Conservation (phyloP, 2,888 invertebrate genomes). For the Pycnomerus fuliginosus region DNA sequence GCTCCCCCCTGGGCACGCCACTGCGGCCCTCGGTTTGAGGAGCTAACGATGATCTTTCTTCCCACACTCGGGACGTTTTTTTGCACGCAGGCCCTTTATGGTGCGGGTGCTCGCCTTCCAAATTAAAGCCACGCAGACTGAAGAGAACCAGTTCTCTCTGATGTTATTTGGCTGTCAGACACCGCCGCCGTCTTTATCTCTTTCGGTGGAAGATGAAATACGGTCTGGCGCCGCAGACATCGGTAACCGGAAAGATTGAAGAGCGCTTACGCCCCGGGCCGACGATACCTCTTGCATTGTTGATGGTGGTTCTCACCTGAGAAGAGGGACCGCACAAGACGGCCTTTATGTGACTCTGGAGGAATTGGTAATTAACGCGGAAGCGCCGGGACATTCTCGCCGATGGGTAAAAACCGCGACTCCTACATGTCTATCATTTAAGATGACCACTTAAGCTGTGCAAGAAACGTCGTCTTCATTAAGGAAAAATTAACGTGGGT, state of each 20-base stretch:
- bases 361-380: conserved; percentile 3
- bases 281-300: conserved; percentile 5
- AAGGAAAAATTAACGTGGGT: too few relatives aligned
- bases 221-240: conserved; percentile 24
- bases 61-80: too few relatives aligned
- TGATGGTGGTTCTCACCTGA: conserved; percentile 7
- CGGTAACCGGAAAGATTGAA: conserved; percentile 26
- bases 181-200: conserved; percentile 23
- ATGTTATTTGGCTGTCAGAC: conserved; percentile 25
- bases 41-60: too few relatives aligned
- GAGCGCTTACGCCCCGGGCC: conserved; percentile 16
- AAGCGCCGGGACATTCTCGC: too few relatives aligned
- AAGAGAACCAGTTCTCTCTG: conserved; percentile 13
- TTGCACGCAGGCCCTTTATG: too few relatives aligned
- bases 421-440: too few relatives aligned
- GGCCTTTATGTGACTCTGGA: conserved; percentile 4
- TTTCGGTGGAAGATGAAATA: conserved; percentile 5
- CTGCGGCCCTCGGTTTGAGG: too few relatives aligned
- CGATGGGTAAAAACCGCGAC: too few relatives aligned
- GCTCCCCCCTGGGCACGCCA: too few relatives aligned
- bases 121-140: conserved; percentile 2
- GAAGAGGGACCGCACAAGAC: conserved; percentile 14
- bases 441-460: too few relatives aligned
- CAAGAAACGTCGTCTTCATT: too few relatives aligned
- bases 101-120: conserved; percentile 14